phyloP scores from a whole-genome alignment of 2,888 invertebrate species.

The Salticus scenicus region DNA sequence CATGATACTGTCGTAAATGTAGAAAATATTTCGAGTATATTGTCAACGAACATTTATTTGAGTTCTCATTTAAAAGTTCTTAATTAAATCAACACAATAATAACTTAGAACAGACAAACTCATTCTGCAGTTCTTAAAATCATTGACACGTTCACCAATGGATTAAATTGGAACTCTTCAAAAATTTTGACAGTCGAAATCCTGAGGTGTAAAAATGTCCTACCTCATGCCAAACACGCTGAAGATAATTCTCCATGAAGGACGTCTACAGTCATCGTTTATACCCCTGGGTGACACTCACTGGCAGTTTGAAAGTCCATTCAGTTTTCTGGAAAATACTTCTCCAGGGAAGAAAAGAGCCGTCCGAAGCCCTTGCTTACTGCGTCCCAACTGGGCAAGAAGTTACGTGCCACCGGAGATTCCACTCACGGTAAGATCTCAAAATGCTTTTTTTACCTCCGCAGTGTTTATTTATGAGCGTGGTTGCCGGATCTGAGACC shows the following conservation, averaged over 20 bases:
- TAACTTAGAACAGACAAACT: not conserved
- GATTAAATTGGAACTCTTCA: not conserved
- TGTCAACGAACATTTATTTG: not conserved
- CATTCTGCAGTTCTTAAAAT: not conserved
- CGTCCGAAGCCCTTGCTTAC: slow-evolving; percentile 26
- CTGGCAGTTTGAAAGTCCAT: slow-evolving; percentile 41
- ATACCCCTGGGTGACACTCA: slow-evolving; percentile 53
- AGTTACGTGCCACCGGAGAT: slow-evolving; percentile 36
- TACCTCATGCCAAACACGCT: not conserved
- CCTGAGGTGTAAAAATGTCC: not conserved
- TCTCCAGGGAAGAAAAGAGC: slow-evolving; percentile 31
- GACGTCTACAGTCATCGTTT: slow-evolving; percentile 30
- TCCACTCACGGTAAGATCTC: slow-evolving; percentile 23
- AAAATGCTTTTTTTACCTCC: slow-evolving; percentile 15
- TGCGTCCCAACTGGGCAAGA: slow-evolving; percentile 32
- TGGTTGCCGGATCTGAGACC: slow-evolving; percentile 9
- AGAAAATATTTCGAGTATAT: not conserved
- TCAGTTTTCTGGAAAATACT: slow-evolving; percentile 19
- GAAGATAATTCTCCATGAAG: not conserved
- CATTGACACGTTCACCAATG: not conserved
- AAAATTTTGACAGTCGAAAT: not conserved
- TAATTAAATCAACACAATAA: not conserved
- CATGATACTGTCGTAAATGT: not conserved
- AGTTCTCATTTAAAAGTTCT: not conserved
- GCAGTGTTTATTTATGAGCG: slow-evolving; percentile 61